Base-by-base conservation (phyloP, 2,888 invertebrate genomes). In the Agrotis puta region DNA sequence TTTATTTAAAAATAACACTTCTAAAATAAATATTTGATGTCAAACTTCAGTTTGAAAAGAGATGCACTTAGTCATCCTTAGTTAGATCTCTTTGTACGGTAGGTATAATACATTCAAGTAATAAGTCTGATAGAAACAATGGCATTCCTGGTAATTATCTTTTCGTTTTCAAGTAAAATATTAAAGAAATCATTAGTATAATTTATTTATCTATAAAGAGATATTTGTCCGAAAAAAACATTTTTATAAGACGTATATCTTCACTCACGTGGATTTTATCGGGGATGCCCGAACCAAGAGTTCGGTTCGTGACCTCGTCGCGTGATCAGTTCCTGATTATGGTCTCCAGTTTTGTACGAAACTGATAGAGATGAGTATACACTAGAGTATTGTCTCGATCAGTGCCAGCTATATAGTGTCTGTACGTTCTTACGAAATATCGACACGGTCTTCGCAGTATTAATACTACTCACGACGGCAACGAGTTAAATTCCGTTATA, bases 261-360 rank as follows among this genome's bases (percentile, higher is more conserved):
- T 43, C 51, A 58, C 51, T 64, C 64, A 51, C 67, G 73, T 64
- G 61, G 3, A 67, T 45, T 48, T 75, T 68, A 74, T 74, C 74
- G 61, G 75, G 66, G 58, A 72, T 71, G 48, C 65, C 64, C 64
- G 63, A 71, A 65, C 24, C 61, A 45, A 71, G 68, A 61, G 61
- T 56, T 61, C 56, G 47, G 68, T 68, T 68, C 75, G 61, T 27
- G 74, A 74, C 75, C 74, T 75, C 75, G 24, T 68, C 75, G 56
- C 74, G 74, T 74, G 74, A 68, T 67, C 56, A 56, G 45, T 75
- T 74, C 56, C 54, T 75, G 75, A 74, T 74, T 62, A 74, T 57
- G 24, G 50, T 47, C 33, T 61, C 50, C 39, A 61, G 20, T 74
- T 66, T 45, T 47, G 64, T 70, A 71, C 58, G 51, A 59, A 54